These are phyloP conservation scores for Pogoniulus pusillus DNA, from an alignment of 2,797 vertebrate genomes.

Conservation along the genomic window DNA sequence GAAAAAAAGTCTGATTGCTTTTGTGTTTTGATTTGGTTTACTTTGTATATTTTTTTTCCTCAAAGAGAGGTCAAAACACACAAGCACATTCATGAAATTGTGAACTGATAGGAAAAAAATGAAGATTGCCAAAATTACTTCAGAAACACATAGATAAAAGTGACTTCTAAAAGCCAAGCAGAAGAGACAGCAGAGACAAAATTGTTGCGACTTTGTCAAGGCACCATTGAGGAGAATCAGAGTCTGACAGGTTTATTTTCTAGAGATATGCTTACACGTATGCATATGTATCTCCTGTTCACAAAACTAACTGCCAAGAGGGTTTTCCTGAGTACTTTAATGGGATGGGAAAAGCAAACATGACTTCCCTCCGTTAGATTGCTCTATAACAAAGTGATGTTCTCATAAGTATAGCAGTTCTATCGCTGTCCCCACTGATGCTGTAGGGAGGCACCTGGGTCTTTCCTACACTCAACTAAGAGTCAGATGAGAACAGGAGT, in stretches of 20 bases:
- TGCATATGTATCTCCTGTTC: neutral
- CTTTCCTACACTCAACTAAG: no score
- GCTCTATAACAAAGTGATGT: neutral
- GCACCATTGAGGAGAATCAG: no score
- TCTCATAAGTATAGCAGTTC: neutral
- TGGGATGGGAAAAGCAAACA: neutral
- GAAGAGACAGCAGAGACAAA: neutral
- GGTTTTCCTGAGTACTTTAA: neutral
- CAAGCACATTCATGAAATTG: neutral
- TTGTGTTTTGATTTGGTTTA: neutral
- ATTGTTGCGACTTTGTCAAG: accelerated
- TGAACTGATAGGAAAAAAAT: neutral
- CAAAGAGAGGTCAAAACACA: neutral
- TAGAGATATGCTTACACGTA: neutral
- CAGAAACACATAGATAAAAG: accelerated
- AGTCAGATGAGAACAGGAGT: no score
- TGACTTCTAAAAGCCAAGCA: neutral
- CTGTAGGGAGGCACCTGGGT: no score
- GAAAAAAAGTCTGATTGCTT: neutral
- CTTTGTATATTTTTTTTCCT: neutral
- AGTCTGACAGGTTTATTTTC: neutral
- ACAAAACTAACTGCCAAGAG: neutral
- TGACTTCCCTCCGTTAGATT: neutral
- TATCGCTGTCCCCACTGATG: no score
- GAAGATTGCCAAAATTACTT: neutral